A percentile compares a stretch with the other conserved stretches of the same genome.
Evolutionary conservation across 2,888 invertebrate species (phyloP).

Genomic region (Cenopis cana): DNA sequence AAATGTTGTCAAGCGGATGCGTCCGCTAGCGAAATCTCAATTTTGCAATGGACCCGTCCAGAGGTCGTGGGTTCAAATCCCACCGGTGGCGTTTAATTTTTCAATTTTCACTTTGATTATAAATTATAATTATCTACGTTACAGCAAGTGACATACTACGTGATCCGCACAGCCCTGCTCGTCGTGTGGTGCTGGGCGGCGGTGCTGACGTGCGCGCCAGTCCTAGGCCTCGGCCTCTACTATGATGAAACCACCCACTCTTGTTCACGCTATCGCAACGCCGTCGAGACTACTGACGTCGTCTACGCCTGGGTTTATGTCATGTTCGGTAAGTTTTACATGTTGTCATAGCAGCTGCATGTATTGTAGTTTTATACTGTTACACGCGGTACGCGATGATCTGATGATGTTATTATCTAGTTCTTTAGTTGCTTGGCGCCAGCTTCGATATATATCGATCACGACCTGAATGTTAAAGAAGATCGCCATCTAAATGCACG

Average conservation of each 20-base stretch:
- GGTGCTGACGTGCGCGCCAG: conserved; percentile 89
- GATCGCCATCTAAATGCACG: background rate
- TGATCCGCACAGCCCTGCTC: conserved; percentile 89
- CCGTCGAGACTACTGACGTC: conserved; percentile 86
- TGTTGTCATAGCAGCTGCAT: background rate
- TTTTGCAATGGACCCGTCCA: no score
- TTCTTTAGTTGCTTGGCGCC: no score
- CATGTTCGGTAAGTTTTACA: conserved; percentile 87
- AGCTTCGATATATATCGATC: background rate
- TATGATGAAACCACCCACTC: conserved; percentile 80
- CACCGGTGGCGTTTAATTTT: no score
- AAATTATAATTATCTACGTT: conserved; percentile 58
- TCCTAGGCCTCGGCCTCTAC: conserved; percentile 90
- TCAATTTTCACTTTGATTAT: no score
- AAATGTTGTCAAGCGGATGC: no score
- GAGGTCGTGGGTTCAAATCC: no score
- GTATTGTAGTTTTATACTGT: no score
- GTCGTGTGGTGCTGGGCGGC: conserved; percentile 89
- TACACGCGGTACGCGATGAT: no score
- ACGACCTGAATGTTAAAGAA: background rate
- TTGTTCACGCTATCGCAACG: conserved; percentile 91
- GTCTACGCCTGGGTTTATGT: conserved; percentile 92
- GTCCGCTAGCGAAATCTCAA: no score
- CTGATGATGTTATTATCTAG: no score
- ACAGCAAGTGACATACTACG: conserved; percentile 92